Percentiles rank a stretch among this genome's conserved stretches.
These are phyloP conservation scores for Dicrurus megarhynchus DNA, from an alignment of 2,113 vertebrate species.

Conservation along the genomic window DNA sequence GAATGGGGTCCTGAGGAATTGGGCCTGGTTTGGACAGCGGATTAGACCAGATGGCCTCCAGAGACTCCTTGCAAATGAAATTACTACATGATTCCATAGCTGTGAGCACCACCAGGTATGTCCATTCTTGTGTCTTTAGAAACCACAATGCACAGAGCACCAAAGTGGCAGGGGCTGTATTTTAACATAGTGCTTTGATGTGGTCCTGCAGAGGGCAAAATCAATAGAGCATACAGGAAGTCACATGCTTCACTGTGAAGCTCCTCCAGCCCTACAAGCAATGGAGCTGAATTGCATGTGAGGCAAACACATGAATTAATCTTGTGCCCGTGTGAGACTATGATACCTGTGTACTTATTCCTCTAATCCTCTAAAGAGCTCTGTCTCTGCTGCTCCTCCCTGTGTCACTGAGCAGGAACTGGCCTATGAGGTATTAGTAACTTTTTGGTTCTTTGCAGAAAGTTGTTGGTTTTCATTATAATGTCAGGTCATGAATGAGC, in stretches of 20 bases:
- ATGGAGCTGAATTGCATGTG: not conserved
- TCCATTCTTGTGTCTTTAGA: not conserved
- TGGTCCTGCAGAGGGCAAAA: not conserved
- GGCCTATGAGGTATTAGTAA: not conserved
- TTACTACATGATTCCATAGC: not conserved
- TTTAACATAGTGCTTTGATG: not conserved
- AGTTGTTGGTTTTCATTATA: not conserved
- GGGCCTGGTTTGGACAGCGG: not conserved
- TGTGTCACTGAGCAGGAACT: not conserved
- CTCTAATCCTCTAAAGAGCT: not conserved
- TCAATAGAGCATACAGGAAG: not conserved
- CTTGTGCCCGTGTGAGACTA: not conserved
- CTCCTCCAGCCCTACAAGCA: not conserved
- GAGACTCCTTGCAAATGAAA: not conserved
- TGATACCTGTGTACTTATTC: not conserved
- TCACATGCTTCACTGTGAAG: accelerated
- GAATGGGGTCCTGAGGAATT: not conserved
- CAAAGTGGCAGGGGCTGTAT: not conserved
- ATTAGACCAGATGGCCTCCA: not conserved
- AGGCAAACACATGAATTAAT: not conserved
- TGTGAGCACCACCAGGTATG: accelerated
- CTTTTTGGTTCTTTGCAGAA: not conserved
- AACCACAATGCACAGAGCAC: accelerated
- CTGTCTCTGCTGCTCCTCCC: not conserved
- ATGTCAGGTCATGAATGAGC: not conserved